phyloP scores from a whole-genome alignment of 2,797 vertebrate genomes.

The Falco naumanni region DNA sequence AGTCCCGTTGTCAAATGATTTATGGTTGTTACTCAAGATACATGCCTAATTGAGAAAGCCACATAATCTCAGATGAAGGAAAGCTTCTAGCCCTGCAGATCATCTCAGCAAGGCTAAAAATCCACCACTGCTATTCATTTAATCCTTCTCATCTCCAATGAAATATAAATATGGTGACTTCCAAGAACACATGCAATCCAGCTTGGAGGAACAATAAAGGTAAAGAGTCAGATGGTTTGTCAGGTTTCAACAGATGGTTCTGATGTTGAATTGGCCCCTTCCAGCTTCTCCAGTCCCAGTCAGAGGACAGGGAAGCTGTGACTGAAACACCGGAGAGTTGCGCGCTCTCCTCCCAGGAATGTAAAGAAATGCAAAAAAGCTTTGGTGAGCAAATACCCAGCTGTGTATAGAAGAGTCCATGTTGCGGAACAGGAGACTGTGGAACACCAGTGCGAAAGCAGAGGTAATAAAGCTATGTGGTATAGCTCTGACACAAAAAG shows the following conservation, averaged over 20 bases:
- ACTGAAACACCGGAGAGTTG: not conserved
- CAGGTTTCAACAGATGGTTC: not conserved
- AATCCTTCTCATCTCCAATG: not conserved
- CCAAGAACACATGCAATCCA: not conserved
- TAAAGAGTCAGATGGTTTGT: conserved; percentile 1
- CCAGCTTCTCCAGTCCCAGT: not conserved
- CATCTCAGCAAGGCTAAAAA: not conserved
- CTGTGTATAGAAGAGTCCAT: not conserved
- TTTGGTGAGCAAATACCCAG: not conserved
- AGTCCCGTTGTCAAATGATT: not conserved
- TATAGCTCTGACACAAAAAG: not conserved
- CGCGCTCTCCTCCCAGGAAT: not conserved
- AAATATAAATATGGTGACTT: not conserved
- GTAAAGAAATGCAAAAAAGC: not conserved
- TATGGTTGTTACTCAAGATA: not conserved
- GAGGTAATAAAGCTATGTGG: not conserved
- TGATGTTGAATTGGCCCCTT: conserved; percentile 36
- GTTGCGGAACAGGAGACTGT: fast-evolving
- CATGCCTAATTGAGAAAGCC: not conserved
- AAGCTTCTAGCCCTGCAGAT: not conserved
- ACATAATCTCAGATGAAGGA: not conserved
- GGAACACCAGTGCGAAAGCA: not conserved
- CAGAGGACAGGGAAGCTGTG: not conserved
- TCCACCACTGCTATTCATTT: not conserved
- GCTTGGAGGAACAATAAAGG: conserved; percentile 17